Evolutionary conservation across 1,140 invertebrate genomes (phyloP).

Genomic region (Acromyrmex heyeri): DNA sequence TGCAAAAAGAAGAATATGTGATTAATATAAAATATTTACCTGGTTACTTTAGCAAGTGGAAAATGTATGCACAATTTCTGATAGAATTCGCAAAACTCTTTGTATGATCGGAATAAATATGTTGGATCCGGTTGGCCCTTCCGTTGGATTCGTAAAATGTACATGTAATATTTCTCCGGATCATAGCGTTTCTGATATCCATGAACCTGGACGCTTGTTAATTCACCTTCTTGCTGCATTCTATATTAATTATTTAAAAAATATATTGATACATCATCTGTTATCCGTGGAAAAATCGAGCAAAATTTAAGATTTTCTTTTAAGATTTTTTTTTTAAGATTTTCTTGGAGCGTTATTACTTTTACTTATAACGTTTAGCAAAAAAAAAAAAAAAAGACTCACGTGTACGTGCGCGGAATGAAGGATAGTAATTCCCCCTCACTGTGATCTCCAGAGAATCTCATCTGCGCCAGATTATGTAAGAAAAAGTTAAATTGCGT

Average conservation of each 20-base stretch:
- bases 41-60: slow-evolving; percentile 95
- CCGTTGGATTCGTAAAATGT: slow-evolving; percentile 95
- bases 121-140: slow-evolving; percentile 94
- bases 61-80: slow-evolving; percentile 97
- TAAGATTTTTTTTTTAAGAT: slow-evolving; percentile 7
- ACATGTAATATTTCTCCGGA: slow-evolving; percentile 99
- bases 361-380: not conserved
- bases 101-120: slow-evolving; percentile 96
- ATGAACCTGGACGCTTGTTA: slow-evolving; percentile 94
- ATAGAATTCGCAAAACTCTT: slow-evolving; percentile 98
- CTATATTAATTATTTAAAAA: slow-evolving; percentile 85
- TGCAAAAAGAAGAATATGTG: not conserved
- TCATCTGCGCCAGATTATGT: slow-evolving; percentile 97
- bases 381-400: slow-evolving; percentile 82
- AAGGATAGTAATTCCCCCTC: slow-evolving; percentile 96
- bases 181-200: slow-evolving; percentile 98
- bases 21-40: slow-evolving; percentile 86
- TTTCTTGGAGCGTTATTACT: not conserved
- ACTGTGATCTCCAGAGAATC: slow-evolving; percentile 94
- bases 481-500: slow-evolving; percentile 99
- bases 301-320: not conserved
- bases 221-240: slow-evolving; percentile 95
- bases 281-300: not conserved
- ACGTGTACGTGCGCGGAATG: slow-evolving; percentile 97
- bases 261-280: not conserved